Conservation (phyloP, 2,888 invertebrate genomes). For the Criorhina ranunculi region DNA sequence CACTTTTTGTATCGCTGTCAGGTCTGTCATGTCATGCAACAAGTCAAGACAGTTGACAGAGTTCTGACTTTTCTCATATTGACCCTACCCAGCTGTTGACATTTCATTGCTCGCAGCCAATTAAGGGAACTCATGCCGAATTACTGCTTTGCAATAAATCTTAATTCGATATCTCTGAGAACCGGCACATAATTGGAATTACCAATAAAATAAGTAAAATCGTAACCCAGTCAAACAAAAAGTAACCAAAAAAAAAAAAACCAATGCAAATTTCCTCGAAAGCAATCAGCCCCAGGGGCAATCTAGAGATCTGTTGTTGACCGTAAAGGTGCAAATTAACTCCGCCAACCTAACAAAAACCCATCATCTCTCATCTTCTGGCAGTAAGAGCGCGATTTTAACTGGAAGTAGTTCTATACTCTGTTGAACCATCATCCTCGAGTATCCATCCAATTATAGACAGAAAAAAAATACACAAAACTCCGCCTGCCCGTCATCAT, state of each 20-base stretch:
- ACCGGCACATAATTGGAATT: conserved; percentile 22
- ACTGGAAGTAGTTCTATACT: conserved; percentile 11
- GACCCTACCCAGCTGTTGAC: background rate
- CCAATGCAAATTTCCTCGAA: conserved; percentile 49
- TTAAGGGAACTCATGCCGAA: background rate
- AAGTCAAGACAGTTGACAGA: no score
- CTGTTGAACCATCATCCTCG: background rate
- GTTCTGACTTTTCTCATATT: no score
- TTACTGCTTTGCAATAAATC: conserved; percentile 23
- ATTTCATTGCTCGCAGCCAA: conserved; percentile 3
- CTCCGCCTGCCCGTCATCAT: conserved; percentile 26
- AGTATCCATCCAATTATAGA: conserved; percentile 23
- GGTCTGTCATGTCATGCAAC: no score
- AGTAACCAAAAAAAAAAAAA: background rate
- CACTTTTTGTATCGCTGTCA: no score
- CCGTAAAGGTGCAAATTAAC: conserved; percentile 56
- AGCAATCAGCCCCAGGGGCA: conserved; percentile 31
- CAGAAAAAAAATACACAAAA: background rate
- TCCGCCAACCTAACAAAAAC: conserved; percentile 23
- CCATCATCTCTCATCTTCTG: conserved; percentile 29
- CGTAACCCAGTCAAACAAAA: background rate
- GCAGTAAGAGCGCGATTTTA: conserved; percentile 15
- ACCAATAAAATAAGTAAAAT: conserved; percentile 36
- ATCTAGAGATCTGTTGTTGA: conserved; percentile 35
- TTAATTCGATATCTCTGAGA: conserved; percentile 18